These are phyloP conservation scores for Fabriciana adippe DNA, from an alignment of 2,888 invertebrate genomes.

Conservation along the genomic window DNA sequence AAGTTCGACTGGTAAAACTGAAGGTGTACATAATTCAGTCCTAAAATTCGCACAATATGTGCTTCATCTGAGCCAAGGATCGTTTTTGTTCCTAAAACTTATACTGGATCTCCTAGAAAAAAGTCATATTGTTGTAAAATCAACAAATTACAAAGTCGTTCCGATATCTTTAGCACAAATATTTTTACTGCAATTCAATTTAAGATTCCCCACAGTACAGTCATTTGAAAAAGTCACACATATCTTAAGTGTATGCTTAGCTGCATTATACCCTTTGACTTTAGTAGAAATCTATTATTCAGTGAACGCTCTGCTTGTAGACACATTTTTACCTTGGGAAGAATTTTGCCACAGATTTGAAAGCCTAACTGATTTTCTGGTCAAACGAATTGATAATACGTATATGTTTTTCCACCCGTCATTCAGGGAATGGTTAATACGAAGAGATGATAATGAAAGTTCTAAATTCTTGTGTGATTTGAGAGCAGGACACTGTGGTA, in stretches of 20 bases:
- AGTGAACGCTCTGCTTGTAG: conserved; percentile 91
- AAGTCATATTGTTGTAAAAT: conserved; percentile 96
- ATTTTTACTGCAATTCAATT: conserved; percentile 94
- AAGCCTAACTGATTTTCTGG: conserved; percentile 92
- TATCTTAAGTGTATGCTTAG: conserved; percentile 94
- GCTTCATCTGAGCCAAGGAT: conserved; percentile 91
- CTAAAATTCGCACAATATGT: conserved; percentile 93
- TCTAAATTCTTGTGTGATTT: conserved; percentile 97
- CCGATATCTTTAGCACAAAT: conserved; percentile 95
- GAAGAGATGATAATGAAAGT: conserved; percentile 93
- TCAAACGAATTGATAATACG: conserved; percentile 94
- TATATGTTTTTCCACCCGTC: conserved; percentile 99
- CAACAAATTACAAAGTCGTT: conserved; percentile 95
- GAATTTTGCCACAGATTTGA: conserved; percentile 95
- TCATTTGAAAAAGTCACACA: conserved; percentile 95
- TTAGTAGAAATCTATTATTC: conserved; percentile 96
- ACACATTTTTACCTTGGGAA: conserved; percentile 92
- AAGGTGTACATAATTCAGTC: conserved; percentile 85
- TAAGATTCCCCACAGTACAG: conserved; percentile 93
- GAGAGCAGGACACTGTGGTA: conserved; percentile 94
- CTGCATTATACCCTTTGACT: conserved; percentile 95
- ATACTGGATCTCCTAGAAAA: conserved; percentile 95
- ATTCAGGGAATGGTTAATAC: conserved; percentile 97
- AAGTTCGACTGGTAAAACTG: conserved; percentile 84
- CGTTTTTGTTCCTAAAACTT: conserved; percentile 95